Base-by-base conservation (phyloP, 2,113 vertebrate species). In the Neogale vison region DNA sequence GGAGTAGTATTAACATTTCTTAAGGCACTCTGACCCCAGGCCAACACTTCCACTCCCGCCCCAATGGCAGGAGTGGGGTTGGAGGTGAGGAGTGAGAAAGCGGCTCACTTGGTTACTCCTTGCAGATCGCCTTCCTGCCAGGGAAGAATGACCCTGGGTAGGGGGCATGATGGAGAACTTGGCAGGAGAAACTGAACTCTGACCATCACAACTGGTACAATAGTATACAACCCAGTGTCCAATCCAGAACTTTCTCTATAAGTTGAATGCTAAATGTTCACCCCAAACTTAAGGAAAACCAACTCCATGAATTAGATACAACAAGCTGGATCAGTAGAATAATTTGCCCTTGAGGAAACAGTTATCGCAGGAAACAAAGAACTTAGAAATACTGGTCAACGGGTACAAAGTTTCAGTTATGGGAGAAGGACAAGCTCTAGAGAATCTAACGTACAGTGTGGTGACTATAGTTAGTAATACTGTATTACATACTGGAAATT, bases 251-350 rank as follows among this genome's bases (percentile, higher is more conserved):
- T 72, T 81, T 52, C 52, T 47, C n/a, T 83, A 12, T 55, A 39
- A 47, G 3, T 42, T n/a, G 6, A 81, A 81, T 24, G 59, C 31
- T 36, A 92, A n/a, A 45, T 14, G 8, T 39, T 57, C 67, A 83
- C 77, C 36, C 31, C 18, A 72, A 76, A 74, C 57, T 89, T 94
- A 71, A 92, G 61, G 69, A 31, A 83, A 81, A 47, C 6, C 13
- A 77, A 11, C n/a, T 52, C 57, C 31, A 50, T 20, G 12, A 63
- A 45, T 15, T 57, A 89, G 7, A 12, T 12, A 71, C 55, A 85
- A 7, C 10, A 67, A 67, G 14, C 45, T 47, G 39, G 23, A 50
- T 4, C 36, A 26, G 3, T 13, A 7, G 36, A 55, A 61, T 88
- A 79, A 52, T 61, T 52, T 69, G n/a, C 29, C 23, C 29, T 12